Evolutionary conservation across 2,113 vertebrate genomes (phyloP), one percentile per base, ranked within the genome.

Genomic region (Quiscalus mexicanus): DNA sequence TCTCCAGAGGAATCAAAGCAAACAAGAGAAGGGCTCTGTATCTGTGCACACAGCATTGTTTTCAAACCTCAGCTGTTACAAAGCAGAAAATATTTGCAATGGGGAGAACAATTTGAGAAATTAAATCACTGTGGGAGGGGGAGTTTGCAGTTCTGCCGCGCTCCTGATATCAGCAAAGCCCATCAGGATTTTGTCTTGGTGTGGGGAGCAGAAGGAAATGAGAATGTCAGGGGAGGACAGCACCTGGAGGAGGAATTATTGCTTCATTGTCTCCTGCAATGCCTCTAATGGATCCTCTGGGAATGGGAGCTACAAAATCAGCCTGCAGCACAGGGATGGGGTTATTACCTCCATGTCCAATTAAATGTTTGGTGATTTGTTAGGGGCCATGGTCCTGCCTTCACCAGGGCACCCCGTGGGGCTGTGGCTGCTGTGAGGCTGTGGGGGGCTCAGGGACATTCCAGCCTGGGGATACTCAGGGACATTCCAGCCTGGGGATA

Each of bases 11-110:
- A 67, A 63, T 50, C 55, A 52, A 89, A 84, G 93, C 94, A 95
- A 92, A 74, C 76, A 81, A 42, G 76, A 90, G 83, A 44, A 76
- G 68, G 77, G 67, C 9, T 23, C 59, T 25, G 6, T 35, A 30
- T 53, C 86, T 80, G 45, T 70, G 90, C 83, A 44, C 75, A 31
- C 10, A 67, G 73, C 35, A 49, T 82, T 89, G 95, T 84, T 93
- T 89, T 60, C 89, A 85, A 95, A 91, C 78, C 91, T 89, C 93
- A 76, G 84, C 84, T 79, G 78, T 45, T 93, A 33, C 74, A 73
- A 83, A 85, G 22, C 78, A 83, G 91, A 64, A 83, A 89, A 87
- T 79, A 83, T 95, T 95, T 97, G 70, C 87, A 53, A 41, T 33
- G 60, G 22, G 75, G 84, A 95, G 80, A 78, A 45, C 7, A 33